A percentile compares a stretch with the other conserved stretches of the same genome.
These are phyloP conservation scores for Chascanopsetta lugubris DNA, from an alignment of 2,113 vertebrate genomes.

Conservation along the genomic window DNA sequence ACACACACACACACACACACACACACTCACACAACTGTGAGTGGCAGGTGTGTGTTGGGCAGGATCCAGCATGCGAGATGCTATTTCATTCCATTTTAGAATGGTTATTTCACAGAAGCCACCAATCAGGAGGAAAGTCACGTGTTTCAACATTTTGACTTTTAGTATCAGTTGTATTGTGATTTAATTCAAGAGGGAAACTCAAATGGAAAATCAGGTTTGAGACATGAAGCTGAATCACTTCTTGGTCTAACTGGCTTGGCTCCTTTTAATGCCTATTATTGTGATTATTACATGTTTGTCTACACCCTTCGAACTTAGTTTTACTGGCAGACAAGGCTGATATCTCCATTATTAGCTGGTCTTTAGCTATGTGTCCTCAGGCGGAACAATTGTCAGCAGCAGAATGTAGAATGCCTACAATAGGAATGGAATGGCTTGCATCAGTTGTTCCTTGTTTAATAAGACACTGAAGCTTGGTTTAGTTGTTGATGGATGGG, in stretches of 20 bases:
- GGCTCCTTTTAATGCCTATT: conserved; percentile 30
- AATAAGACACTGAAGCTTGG: neutral
- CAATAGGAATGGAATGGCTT: neutral
- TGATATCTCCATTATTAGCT: conserved; percentile 9
- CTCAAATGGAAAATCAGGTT: conserved; percentile 2
- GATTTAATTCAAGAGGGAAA: too few relatives aligned
- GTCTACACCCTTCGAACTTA: conserved; percentile 18
- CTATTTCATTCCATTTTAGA: conserved; percentile 17
- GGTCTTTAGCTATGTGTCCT: conserved; percentile 9
- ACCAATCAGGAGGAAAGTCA: neutral
- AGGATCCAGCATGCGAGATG: conserved; percentile 30
- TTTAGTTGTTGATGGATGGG: conserved; percentile 2
- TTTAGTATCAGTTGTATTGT: too few relatives aligned
- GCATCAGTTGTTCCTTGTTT: neutral
- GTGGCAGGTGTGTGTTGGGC: conserved; percentile 40
- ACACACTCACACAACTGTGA: neutral
- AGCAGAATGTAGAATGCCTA: conserved; percentile 2
- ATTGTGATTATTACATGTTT: conserved; percentile 12
- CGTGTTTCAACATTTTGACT: neutral
- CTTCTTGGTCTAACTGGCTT: conserved; percentile 13
- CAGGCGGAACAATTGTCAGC: conserved; percentile 1
- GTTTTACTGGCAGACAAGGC: neutral
- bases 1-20: neutral
- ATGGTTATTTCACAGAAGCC: conserved; percentile 3
- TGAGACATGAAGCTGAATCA: neutral